Base-by-base conservation (phyloP, 2,888 invertebrate species). In the Ceraclea dissimilis region DNA sequence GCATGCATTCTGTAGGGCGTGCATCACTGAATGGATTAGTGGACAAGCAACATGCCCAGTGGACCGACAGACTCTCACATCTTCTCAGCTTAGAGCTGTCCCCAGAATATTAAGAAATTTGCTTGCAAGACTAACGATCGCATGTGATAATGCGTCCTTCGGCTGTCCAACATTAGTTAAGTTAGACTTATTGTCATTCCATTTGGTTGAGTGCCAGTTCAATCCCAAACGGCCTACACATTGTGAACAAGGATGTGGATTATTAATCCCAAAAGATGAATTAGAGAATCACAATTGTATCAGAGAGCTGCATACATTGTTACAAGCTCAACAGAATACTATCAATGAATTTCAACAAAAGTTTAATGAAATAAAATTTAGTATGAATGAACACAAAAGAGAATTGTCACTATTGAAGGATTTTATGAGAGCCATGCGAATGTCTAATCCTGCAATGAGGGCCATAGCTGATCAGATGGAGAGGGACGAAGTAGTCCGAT, bases 401-500 rank as follows among this genome's bases (percentile, higher is more conserved):
- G 95, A 96, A 70, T 75, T 96, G 60, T 88, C 90, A 64, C 72
- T 94, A 48, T 75, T 95, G 50, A 94, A 94, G 84, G 91, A 95
- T 69, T 93, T 93, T 69, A 92, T 95, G 90, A 80, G 93, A 63
- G 93, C 94, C 1, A 90, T 95, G 86, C 81, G 93, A 63, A 86
- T 90, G 17, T 90, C 92, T 0, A 94, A 93, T 75, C 94, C 95
- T 0, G 85, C 92, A 18, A 90, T 94, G 87, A 80, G 93, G 52
- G 92, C 92, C 20, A 85, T 94, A 52, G 92, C 93, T 2, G 93
- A 94, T 68, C 92, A 93, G 67, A 93, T 95, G 88, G 95, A 95
- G 70, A 83, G 92, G 54, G 93, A 94, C 67, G 95, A 95, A 72
- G 91, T 95, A 57, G 81, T 90, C 39, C 81, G 91, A 66, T 94